Base-by-base conservation (phyloP, 1,140 invertebrate genomes). In the Tetramorium parvispinum region DNA sequence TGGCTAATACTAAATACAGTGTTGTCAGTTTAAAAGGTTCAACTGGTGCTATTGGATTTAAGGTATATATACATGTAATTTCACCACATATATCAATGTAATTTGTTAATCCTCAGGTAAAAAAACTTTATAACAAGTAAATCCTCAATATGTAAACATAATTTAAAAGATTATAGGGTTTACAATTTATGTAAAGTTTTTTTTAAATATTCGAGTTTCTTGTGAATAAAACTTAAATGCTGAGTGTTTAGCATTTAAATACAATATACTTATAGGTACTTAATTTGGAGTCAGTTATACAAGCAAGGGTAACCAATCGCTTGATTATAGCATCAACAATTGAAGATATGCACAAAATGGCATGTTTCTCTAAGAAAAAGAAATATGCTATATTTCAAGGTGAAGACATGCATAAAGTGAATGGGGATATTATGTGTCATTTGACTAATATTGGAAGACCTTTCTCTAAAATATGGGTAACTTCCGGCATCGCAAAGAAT, bases 321-420 rank as follows among this genome's bases (percentile, higher is more conserved):
- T 0, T 37, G 6, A 3, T 51, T 13, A 11, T 24, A 65, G 59
- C 8, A 21, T 24, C 76, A 51, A 49, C 77, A 32, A 1, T 68
- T 0, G 21, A 85, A 0, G 61, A 85, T 0, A 55, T 92, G 85
- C 87, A 86, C 46, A 27, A 61, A n/a, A 55, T 10, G 13, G 53
- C 13, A 2, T 92, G 91, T 40, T 46, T 11, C 46, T 46, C 46
- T 0, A 46, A 46, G 21, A 0, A 13, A 59, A 53, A 3, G 6
- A 51, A 46, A 11, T 77, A 79, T 16, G 63, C 70, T 3, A 7
- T 87, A 24, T 57, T 70, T 0, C 43, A 88, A 32, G 40, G 32
- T 21, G 85, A 89, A 18, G 89, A 92, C 5, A 21, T 76, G 1
- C 70, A 91, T n/a, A 66, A 76, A 21, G 53, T 73, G 6, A 73